A percentile compares a stretch with the other conserved stretches of the same genome.
Conservation (phyloP, 2,797 vertebrate genomes). For the Myotis planiceps region DNA sequence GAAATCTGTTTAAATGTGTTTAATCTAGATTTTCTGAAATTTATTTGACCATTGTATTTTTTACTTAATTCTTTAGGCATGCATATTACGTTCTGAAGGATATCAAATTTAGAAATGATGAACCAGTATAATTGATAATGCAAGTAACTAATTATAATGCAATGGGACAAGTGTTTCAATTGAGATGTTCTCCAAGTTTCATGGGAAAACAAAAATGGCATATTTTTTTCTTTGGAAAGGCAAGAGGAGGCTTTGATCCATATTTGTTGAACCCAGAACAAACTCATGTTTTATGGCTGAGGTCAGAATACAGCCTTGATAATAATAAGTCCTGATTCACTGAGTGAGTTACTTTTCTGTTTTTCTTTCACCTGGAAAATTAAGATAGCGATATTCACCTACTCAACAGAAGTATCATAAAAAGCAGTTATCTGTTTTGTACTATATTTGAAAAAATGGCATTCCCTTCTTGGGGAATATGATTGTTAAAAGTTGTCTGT, state of each 20-base stretch:
- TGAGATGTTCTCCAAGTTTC: not conserved
- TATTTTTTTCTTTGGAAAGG: constrained; percentile 14
- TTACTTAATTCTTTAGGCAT: not conserved
- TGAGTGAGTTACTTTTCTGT: not conserved
- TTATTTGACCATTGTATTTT: not conserved
- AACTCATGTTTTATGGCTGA: not conserved
- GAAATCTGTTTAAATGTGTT: not conserved
- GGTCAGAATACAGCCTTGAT: not conserved
- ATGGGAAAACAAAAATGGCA: not conserved
- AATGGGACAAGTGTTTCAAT: not conserved
- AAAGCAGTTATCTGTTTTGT: not conserved
- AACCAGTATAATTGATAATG: not conserved
- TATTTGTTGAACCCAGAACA: not conserved
- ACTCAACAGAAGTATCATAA: not conserved
- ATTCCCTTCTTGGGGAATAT: not conserved
- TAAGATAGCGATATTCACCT: not conserved
- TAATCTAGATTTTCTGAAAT: not conserved
- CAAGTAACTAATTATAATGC: not conserved
- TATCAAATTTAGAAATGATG: not conserved
- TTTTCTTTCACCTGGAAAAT: constrained; percentile 25
- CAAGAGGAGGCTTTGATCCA: not conserved
- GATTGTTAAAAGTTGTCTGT: not conserved
- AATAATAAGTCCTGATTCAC: not conserved
- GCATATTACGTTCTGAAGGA: not conserved
- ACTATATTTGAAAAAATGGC: not conserved